A percentile compares a stretch with the other conserved stretches of the same genome.
Evolutionary conservation across 2,888 invertebrate genomes (phyloP).

Genomic region (Ectemnius lituratus): DNA sequence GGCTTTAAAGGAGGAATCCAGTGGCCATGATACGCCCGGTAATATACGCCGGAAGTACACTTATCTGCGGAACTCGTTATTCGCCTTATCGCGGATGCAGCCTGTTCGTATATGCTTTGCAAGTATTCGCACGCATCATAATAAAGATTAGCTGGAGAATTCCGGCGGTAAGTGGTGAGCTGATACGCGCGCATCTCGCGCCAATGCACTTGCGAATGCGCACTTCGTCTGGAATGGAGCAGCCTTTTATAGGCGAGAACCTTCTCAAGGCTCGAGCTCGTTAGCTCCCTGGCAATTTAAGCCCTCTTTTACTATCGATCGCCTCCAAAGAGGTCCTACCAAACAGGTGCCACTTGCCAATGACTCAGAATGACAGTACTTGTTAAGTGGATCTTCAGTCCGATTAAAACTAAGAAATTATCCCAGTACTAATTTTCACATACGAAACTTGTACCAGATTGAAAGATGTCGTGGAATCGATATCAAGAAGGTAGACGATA

Average conservation of each 20-base stretch:
- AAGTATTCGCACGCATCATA: slow-evolving; percentile 2
- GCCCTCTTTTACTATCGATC: slow-evolving; percentile 53
- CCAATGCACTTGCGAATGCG: slow-evolving; percentile 28
- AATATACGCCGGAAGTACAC: slow-evolving; percentile 4
- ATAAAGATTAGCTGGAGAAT: slow-evolving; percentile 5
- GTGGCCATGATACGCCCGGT: not conserved
- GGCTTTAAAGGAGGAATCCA: not conserved
- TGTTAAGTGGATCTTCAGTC: no score
- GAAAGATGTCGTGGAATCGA: no score
- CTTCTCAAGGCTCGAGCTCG: slow-evolving; percentile 57
- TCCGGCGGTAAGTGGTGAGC: slow-evolving; percentile 20
- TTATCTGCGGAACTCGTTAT: slow-evolving; percentile 9
- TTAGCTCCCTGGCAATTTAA: slow-evolving; percentile 62
- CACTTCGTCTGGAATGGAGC: slow-evolving; percentile 47
- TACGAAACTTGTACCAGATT: no score
- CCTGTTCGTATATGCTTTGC: not conserved
- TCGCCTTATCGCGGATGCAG: slow-evolving; percentile 3
- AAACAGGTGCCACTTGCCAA: slow-evolving; percentile 17
- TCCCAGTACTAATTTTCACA: no score
- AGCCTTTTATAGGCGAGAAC: slow-evolving; percentile 63
- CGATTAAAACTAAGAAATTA: no score
- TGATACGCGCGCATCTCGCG: slow-evolving; percentile 8
- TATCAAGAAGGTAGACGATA: slow-evolving; percentile 26
- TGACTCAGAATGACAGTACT: no score
- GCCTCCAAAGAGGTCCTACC: slow-evolving; percentile 7